Conservation (phyloP, 2,888 invertebrate species). For the Cheilosia soror region DNA sequence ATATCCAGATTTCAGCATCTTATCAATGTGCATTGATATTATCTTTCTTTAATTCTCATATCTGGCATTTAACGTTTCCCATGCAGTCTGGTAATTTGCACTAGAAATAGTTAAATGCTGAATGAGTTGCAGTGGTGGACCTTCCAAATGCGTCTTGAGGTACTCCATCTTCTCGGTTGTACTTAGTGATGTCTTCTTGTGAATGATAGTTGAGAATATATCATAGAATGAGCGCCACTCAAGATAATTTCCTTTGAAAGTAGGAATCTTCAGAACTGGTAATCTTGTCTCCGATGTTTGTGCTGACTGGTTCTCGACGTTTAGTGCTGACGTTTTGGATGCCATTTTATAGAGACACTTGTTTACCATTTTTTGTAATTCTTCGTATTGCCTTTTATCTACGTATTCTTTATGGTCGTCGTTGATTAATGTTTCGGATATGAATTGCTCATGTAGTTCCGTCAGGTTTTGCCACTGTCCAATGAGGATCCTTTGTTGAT, state of each 20-base stretch:
- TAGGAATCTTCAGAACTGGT: not conserved
- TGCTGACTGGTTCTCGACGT: not conserved
- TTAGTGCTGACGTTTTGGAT: not conserved
- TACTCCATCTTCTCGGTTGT: conserved; percentile 38
- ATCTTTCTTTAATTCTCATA: conserved; percentile 6
- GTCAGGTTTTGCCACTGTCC: conserved; percentile 17
- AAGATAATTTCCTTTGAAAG: conserved; percentile 11
- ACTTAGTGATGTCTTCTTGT: conserved; percentile 2
- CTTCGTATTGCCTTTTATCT: not conserved
- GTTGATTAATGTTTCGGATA: not conserved
- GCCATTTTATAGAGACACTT: conserved; percentile 27
- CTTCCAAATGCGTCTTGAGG: conserved; percentile 30
- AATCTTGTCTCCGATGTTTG: not conserved
- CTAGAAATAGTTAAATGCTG: conserved; percentile 24
- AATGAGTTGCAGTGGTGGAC: conserved; percentile 26
- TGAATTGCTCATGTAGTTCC: conserved; percentile 27
- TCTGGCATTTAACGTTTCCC: conserved; percentile 6
- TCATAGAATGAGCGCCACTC: conserved; percentile 28
- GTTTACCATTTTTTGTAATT: conserved; percentile 4
- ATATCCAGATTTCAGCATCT: not conserved
- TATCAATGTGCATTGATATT: not conserved
- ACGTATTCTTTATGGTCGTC: not conserved
- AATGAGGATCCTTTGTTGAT: conserved; percentile 25
- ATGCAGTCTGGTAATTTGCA: conserved; percentile 21
- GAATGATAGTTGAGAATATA: conserved; percentile 23